phyloP scores from a whole-genome alignment of 2,888 invertebrate species.

The Tetanocera ferruginea region DNA sequence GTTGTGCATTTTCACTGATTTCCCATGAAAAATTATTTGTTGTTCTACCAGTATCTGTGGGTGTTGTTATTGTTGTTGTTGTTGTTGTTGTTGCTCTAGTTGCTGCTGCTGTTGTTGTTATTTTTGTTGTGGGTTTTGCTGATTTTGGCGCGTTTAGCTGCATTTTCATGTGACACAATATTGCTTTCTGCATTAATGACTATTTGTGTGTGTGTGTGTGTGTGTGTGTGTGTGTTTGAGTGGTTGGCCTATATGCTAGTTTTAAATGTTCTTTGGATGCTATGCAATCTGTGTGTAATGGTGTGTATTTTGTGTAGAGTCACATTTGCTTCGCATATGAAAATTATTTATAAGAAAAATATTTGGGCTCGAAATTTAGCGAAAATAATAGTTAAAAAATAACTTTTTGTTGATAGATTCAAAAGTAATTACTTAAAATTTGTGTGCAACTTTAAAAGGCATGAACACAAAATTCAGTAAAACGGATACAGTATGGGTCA shows the following conservation, averaged over 20 bases:
- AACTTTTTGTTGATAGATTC: too few relatives aligned
- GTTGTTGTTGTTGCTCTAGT: not conserved
- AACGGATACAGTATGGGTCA: too few relatives aligned
- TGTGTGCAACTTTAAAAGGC: too few relatives aligned
- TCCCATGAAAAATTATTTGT: slow-evolving; percentile 23
- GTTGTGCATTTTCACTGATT: slow-evolving; percentile 32
- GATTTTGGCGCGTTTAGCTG: slow-evolving; percentile 15
- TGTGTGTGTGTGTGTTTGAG: not conserved
- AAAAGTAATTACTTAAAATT: too few relatives aligned
- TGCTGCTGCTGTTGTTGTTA: not conserved
- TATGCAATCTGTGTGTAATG: not conserved
- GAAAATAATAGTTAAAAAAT: too few relatives aligned
- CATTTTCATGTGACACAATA: slow-evolving; percentile 17
- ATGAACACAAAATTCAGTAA: too few relatives aligned
- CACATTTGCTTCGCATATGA: not conserved
- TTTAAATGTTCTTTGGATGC: too few relatives aligned
- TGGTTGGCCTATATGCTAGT: not conserved
- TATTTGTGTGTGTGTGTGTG: not conserved
- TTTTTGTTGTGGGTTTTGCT: not conserved
- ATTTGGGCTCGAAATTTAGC: too few relatives aligned
- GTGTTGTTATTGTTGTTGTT: not conserved
- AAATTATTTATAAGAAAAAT: too few relatives aligned
- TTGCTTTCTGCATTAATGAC: not conserved
- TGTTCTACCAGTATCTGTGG: not conserved
- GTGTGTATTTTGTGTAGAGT: not conserved